Evolutionary conservation across 2,888 invertebrate species (phyloP), one percentile per base, ranked within the genome.

Genomic region (Brachynemurus nebulosus): DNA sequence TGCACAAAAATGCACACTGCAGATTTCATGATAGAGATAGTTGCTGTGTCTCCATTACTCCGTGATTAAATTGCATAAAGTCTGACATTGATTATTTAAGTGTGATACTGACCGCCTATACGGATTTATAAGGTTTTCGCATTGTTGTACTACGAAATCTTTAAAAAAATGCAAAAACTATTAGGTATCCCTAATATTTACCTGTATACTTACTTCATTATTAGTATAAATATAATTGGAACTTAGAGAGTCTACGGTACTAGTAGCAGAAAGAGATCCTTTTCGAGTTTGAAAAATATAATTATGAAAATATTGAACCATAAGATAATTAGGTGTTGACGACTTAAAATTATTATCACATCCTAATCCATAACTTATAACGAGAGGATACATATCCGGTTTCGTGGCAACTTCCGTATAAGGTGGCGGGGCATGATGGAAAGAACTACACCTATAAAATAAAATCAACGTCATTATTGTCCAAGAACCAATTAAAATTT

Each of bases 341-440:
- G 70, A 66, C 58, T 78, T 80, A 48, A 77, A 81, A 56, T 68
- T 67, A 46, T 64, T 59, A 9, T 76, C 74, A 55, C 80, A 80
- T 38, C 77, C 78, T 45, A 64, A 63, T 53, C 82, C 76, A 60
- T 77, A 86, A 40, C 83, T 85, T 55, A 86, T 86, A 40, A 88
- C 88, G 46, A 88, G 65, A 2, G 88, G 88, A 59, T 88, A 88
- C 8, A 88, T 66, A 59, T 88, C 86, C 8, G 88, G 88, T 55
- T 88, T 88, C 11, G 86, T 81, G 46, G 86, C 82, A 63, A 86
- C 86, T 76, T 86, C 86, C 48, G 83, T 80, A 64, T 88, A 88
- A 1, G 86, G 86, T 16, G 86, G 86, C 20, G 86, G 86, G 2
- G 80, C 78, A 59, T 82, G 84, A 57, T 84, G 82, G 60, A 86